A percentile compares a stretch with the other conserved stretches of the same genome.
These are phyloP conservation scores for Trogon surrucura DNA, from an alignment of 2,113 vertebrate genomes.

Conservation along the genomic window DNA sequence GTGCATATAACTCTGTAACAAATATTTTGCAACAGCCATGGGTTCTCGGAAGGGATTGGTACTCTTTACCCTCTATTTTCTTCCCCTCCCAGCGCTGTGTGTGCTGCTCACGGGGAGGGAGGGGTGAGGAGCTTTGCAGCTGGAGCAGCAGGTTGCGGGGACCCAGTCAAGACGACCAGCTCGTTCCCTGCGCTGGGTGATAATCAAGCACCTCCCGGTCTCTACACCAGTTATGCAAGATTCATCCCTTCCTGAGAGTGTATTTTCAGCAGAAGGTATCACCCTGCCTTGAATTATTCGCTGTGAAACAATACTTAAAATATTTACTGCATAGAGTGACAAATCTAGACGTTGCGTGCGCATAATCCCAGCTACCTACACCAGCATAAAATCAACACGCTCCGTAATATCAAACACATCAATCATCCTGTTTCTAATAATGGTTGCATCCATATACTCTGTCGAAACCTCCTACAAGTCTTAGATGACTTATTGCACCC, in stretches of 20 bases:
- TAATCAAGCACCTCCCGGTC: neutral
- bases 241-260: neutral
- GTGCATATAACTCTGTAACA: fast-evolving
- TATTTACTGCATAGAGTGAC: neutral
- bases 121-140: neutral
- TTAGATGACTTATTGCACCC: neutral
- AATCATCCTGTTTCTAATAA: neutral
- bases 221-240: neutral
- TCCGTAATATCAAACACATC: neutral
- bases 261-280: neutral
- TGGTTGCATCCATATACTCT: neutral
- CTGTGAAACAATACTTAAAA: neutral
- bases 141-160: neutral
- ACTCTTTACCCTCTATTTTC: neutral
- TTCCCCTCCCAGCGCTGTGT: neutral
- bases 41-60: neutral
- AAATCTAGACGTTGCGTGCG: neutral
- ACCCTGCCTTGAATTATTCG: neutral
- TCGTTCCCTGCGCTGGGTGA: fast-evolving
- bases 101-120: neutral
- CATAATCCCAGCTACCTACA: neutral
- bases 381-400: neutral
- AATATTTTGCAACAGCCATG: fast-evolving
- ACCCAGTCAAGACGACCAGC: neutral
- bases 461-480: neutral